Evolutionary conservation across 2,113 vertebrate genomes (phyloP).

Genomic region (Nothobranchius kuhntae): DNA sequence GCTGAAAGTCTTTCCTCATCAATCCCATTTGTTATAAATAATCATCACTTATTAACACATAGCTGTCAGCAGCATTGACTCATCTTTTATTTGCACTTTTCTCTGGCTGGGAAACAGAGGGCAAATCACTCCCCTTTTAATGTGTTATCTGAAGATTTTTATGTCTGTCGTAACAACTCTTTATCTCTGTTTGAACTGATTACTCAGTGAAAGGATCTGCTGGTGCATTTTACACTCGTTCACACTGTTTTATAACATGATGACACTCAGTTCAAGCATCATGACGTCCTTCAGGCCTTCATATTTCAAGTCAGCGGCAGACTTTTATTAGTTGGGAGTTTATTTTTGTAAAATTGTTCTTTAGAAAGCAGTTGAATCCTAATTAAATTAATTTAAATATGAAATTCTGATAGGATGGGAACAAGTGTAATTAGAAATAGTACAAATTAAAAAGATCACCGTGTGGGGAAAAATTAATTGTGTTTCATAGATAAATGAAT

Average conservation of each 20-base stretch:
- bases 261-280: constrained; percentile 2
- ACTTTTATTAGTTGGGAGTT: not conserved
- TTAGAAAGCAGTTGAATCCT: too few relatives aligned
- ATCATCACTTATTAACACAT: constrained; percentile 8
- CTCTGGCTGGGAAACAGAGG: constrained; percentile 7
- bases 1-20: constrained; percentile 1
- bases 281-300: not conserved
- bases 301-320: not conserved
- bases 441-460: too few relatives aligned
- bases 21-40: constrained; percentile 20
- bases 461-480: too few relatives aligned
- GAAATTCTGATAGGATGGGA: too few relatives aligned
- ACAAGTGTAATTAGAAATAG: too few relatives aligned
- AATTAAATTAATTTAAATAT: too few relatives aligned
- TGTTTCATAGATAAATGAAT: too few relatives aligned
- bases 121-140: constrained; percentile 33
- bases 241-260: constrained; percentile 4
- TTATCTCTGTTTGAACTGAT: constrained; percentile 62
- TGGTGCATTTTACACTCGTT: constrained; percentile 1
- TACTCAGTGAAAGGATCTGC: constrained; percentile 43
- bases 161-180: constrained; percentile 46
- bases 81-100: not conserved
- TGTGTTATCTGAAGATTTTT: constrained; percentile 53
- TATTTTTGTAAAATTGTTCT: not conserved
- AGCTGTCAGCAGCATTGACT: not conserved